These are phyloP conservation scores for Phalacrocorax carbo DNA, from an alignment of 2,113 vertebrate genomes.

Conservation along the genomic window DNA sequence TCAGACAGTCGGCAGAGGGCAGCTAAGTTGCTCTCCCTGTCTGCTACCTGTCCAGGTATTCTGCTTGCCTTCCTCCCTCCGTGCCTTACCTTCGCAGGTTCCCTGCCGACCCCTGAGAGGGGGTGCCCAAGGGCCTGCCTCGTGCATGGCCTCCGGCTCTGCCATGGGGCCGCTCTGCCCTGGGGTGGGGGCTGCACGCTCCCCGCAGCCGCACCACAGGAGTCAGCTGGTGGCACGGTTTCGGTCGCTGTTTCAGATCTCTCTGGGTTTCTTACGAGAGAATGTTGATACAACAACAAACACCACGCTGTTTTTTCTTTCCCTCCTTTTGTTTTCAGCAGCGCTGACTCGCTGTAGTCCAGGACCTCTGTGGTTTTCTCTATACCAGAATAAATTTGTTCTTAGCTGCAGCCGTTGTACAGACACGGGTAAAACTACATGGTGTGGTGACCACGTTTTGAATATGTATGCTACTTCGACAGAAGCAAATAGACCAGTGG, in stretches of 20 bases:
- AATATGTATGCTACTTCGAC: neutral
- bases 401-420: neutral
- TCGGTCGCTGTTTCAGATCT: accelerated
- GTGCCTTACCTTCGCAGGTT: accelerated
- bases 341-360: neutral
- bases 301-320: neutral
- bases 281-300: neutral
- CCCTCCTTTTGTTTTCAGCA: neutral
- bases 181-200: accelerated
- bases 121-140: neutral
- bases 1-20: slow-evolving; percentile 37
- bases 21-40: neutral
- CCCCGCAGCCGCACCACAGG: accelerated
- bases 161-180: neutral
- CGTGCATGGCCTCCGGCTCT: neutral
- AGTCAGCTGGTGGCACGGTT: accelerated
- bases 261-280: neutral
- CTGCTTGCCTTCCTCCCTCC: neutral
- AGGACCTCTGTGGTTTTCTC: neutral
- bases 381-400: neutral
- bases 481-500: neutral
- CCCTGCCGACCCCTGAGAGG: neutral
- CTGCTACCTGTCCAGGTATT: slow-evolving; percentile 13
- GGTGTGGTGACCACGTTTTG: neutral
- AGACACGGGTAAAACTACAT: neutral